Evolutionary conservation across 2,888 invertebrate species (phyloP).

Genomic region (Heliconius ethilla): DNA sequence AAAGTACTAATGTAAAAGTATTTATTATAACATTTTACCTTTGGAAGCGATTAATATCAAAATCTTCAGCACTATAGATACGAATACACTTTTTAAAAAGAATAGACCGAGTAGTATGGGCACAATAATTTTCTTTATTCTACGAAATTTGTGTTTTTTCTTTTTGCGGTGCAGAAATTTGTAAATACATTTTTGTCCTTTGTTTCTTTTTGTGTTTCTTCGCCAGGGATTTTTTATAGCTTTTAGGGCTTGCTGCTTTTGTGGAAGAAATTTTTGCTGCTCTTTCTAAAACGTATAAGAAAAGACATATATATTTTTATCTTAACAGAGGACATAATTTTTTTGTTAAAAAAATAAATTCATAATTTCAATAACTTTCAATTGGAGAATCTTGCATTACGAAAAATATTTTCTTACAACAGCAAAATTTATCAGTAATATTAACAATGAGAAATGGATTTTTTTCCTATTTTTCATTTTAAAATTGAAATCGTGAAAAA

Average conservation of each 20-base stretch:
- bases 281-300: background rate
- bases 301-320: no score
- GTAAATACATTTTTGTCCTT: slow-evolving; percentile 66
- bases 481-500: no score
- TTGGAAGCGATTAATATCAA: slow-evolving; percentile 75
- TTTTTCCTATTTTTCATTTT: no score
- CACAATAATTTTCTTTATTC: slow-evolving; percentile 80
- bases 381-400: no score
- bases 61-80: slow-evolving; percentile 86
- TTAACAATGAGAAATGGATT: no score
- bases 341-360: no score
- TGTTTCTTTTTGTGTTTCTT: slow-evolving; percentile 48
- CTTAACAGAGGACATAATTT: no score
- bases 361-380: no score
- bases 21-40: no score
- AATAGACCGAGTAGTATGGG: slow-evolving; percentile 84
- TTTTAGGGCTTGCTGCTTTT: slow-evolving; percentile 38
- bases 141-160: slow-evolving; percentile 59
- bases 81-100: slow-evolving; percentile 84
- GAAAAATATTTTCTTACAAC: no score
- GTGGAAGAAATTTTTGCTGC: background rate
- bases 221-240: slow-evolving; percentile 42
- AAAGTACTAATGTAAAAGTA: slow-evolving; percentile 63
- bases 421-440: no score
- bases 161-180: slow-evolving; percentile 62